These are phyloP conservation scores for Meiosimyza decipiens DNA, from an alignment of 2,888 invertebrate species.

Conservation along the genomic window DNA sequence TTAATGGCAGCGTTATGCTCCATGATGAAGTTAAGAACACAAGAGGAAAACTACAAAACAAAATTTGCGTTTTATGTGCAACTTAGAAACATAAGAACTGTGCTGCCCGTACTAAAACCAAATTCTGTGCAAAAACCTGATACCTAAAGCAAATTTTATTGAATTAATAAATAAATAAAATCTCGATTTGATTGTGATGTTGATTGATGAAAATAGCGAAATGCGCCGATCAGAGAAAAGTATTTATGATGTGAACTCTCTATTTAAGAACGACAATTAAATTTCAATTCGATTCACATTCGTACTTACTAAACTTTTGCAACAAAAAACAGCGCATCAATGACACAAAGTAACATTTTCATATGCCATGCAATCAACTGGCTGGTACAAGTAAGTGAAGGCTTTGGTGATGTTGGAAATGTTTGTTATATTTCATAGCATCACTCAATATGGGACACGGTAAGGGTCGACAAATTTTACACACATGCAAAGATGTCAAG, in stretches of 20 bases:
- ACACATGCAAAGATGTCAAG: conserved; percentile 2
- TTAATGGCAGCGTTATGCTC: too few relatives aligned
- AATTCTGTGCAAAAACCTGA: too few relatives aligned
- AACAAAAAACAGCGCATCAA: not conserved
- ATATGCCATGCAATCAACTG: conserved; percentile 21
- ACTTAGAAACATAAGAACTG: too few relatives aligned
- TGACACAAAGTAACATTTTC: conserved; percentile 14
- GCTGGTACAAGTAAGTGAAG: not conserved
- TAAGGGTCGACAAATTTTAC: not conserved
- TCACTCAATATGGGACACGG: not conserved
- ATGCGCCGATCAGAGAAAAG: not conserved
- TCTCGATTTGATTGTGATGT: conserved; percentile 19
- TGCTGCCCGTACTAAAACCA: too few relatives aligned
- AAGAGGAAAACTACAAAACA: too few relatives aligned
- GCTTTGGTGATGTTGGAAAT: conserved; percentile 5
- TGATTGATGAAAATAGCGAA: conserved; percentile 20
- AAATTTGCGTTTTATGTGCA: too few relatives aligned
- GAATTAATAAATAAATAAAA: not conserved
- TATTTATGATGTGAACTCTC: not conserved
- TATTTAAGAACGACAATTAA: not conserved
- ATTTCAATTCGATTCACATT: too few relatives aligned
- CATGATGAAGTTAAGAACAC: too few relatives aligned
- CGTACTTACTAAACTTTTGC: too few relatives aligned
- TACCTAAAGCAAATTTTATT: too few relatives aligned
- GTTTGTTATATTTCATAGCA: not conserved